phyloP scores from a whole-genome alignment of 2,888 invertebrate genomes.

The Eretmocerus hayati region DNA sequence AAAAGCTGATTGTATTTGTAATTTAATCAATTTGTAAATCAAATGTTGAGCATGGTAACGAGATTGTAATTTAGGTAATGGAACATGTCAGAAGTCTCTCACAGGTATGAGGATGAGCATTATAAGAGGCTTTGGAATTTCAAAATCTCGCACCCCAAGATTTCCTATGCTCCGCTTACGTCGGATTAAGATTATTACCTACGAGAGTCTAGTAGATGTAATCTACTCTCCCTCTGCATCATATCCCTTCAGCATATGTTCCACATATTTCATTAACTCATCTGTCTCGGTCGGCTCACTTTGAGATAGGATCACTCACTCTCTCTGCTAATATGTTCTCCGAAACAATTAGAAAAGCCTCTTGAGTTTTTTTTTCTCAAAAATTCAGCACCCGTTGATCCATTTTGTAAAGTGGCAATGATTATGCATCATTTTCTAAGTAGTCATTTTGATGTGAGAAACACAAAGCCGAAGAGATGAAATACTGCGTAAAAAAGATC shows the following conservation, averaged over 20 bases:
- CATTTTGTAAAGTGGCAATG: too few species aligned
- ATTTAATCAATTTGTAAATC: too few species aligned
- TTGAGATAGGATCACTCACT: background rate
- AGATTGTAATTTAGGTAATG: background rate
- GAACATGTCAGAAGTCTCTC: background rate
- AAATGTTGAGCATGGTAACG: background rate
- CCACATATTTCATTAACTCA: background rate
- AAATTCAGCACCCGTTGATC: too few species aligned
- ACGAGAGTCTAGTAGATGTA: too few species aligned
- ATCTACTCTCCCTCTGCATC: background rate
- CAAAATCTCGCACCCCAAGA: constrained; percentile 7
- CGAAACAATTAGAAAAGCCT: too few species aligned
- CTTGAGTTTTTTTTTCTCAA: background rate
- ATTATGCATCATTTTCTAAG: too few species aligned
- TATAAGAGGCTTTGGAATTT: constrained; percentile 8
- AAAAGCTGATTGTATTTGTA: too few species aligned
- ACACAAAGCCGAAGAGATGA: too few species aligned
- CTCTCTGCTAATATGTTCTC: too few species aligned
- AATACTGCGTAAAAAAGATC: too few species aligned
- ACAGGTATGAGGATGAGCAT: constrained; percentile 10
- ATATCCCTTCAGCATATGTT: background rate
- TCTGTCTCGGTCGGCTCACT: background rate
- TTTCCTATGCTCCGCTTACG: constrained; percentile 11
- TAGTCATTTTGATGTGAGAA: too few species aligned
- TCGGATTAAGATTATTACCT: constrained; percentile 13